These are phyloP conservation scores for Nipponia nippon DNA, from an alignment of 2,113 vertebrate species.

Conservation along the genomic window DNA sequence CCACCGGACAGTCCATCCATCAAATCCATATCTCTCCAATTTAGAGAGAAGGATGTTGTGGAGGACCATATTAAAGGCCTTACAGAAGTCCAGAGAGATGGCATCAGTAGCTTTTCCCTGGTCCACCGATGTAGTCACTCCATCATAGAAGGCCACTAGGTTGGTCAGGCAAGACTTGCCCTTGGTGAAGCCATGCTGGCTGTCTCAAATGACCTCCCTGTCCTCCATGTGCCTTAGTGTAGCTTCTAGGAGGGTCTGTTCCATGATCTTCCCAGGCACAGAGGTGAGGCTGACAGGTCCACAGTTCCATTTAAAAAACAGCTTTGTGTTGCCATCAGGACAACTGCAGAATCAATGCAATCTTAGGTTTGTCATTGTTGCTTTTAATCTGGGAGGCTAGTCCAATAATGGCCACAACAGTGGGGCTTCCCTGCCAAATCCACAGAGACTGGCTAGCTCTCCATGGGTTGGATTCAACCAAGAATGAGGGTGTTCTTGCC, in stretches of 20 bases:
- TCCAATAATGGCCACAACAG: neutral
- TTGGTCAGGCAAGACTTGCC: neutral
- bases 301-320: neutral
- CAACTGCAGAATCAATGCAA: neutral
- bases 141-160: rapidly evolving
- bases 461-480: neutral
- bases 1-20: neutral
- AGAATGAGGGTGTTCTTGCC: neutral
- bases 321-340: neutral
- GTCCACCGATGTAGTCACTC: neutral
- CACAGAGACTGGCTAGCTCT: neutral
- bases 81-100: neutral
- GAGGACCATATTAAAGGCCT: neutral
- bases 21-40: neutral
- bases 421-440: neutral
- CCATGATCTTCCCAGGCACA: neutral
- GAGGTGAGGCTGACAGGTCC: neutral
- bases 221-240: neutral
- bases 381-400: neutral
- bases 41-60: neutral
- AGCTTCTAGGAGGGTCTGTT: neutral
- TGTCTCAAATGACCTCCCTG: neutral
- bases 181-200: neutral
- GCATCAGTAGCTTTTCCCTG: neutral
- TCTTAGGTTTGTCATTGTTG: neutral